Conservation (phyloP, 2,113 vertebrate species). For the Platysternon megacephalum region DNA sequence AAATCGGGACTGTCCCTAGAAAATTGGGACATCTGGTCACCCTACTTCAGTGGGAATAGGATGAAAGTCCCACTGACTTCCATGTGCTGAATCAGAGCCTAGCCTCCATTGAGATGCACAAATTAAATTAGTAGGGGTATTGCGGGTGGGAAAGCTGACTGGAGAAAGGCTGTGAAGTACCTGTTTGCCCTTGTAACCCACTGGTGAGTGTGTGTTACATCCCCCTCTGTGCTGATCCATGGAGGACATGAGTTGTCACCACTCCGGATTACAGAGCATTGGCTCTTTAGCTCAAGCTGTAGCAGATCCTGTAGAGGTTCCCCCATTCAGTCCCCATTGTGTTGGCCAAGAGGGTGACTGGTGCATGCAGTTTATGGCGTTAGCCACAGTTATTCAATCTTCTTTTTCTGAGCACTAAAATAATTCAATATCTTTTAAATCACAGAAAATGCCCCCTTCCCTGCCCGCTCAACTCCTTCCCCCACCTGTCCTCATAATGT, state of each 20-base stretch:
- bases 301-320: not conserved
- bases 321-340: not conserved
- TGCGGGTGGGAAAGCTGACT: not conserved
- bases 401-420: not conserved
- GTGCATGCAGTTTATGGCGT: not conserved
- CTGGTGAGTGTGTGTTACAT: not conserved
- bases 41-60: not conserved
- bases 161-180: not conserved
- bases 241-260: not conserved
- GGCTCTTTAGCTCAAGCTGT: not conserved
- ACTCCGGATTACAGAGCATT: not conserved
- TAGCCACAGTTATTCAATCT: not conserved
- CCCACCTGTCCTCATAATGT: not conserved
- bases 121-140: not conserved
- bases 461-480: no score
- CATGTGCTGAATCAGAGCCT: not conserved
- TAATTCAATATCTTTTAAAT: not conserved
- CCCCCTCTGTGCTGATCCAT: not conserved
- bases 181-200: not conserved
- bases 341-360: not conserved
- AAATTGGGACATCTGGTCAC: no score
- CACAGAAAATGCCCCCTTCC: not conserved
- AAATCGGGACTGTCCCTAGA: no score
- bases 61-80: not conserved
- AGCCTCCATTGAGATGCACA: not conserved